A percentile compares a stretch with the other conserved stretches of the same genome.
Conservation (phyloP, 2,797 vertebrate genomes). For the Liasis olivaceus region DNA sequence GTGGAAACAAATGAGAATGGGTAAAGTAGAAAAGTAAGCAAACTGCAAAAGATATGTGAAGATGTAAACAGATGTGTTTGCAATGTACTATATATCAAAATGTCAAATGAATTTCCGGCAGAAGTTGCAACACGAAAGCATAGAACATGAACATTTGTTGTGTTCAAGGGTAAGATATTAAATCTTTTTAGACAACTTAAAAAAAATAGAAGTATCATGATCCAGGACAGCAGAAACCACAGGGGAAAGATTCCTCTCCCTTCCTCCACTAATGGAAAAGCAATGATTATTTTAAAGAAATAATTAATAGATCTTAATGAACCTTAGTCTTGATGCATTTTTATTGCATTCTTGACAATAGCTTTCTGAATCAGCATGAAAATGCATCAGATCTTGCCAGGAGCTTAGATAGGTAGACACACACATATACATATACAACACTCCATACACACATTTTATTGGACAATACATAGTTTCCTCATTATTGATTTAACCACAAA, state of each 20-base stretch:
- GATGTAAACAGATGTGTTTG: slow-evolving; percentile 39
- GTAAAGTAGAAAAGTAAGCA: slow-evolving; percentile 12
- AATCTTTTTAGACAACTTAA: slow-evolving; percentile 40
- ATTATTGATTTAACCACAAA: slow-evolving; percentile 65
- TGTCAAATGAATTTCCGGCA: slow-evolving; percentile 52
- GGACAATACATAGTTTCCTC: slow-evolving; percentile 69
- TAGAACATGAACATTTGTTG: slow-evolving; percentile 53
- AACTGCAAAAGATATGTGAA: slow-evolving; percentile 44
- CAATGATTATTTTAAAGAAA: slow-evolving; percentile 69
- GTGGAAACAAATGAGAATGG: not conserved
- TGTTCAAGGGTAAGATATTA: slow-evolving; percentile 49
- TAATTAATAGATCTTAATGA: slow-evolving; percentile 71
- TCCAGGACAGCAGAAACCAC: slow-evolving; percentile 53
- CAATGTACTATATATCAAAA: slow-evolving; percentile 51
- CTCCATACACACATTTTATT: slow-evolving; percentile 45
- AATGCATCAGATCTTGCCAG: slow-evolving; percentile 64
- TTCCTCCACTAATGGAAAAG: slow-evolving; percentile 64
- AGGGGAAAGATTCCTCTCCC: slow-evolving; percentile 54
- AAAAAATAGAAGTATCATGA: slow-evolving; percentile 38
- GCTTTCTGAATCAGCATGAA: slow-evolving; percentile 56
- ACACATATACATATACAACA: not conserved
- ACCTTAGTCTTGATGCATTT: slow-evolving; percentile 62
- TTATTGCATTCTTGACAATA: slow-evolving; percentile 65
- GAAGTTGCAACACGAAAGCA: slow-evolving; percentile 35
- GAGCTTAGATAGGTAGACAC: slow-evolving; percentile 61